phyloP scores from a whole-genome alignment of 2,113 vertebrate species.

The Mobula hypostoma region DNA sequence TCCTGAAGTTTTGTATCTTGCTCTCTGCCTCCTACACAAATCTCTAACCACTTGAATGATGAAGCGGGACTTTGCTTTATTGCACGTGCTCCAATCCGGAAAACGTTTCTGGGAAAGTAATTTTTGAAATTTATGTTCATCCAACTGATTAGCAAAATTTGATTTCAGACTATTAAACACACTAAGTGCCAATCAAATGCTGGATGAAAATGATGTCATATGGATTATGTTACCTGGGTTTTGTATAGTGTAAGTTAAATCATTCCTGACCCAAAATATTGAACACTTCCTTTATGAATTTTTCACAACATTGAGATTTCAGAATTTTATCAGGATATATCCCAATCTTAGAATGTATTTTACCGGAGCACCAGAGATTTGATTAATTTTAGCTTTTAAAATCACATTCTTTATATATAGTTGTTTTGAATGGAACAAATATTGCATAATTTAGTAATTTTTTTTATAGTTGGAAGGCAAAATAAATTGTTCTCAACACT shows the following conservation, averaged over 20 bases:
- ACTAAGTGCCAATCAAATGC: no score
- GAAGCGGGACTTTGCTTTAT: no score
- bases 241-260: not conserved
- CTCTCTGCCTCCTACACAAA: not conserved
- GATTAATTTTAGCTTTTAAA: not conserved
- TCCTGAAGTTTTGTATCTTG: not conserved
- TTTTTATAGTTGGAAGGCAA: not conserved
- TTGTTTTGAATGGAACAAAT: not conserved
- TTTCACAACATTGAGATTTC: not conserved
- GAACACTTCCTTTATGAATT: no score
- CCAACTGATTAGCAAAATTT: not conserved
- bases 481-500: not conserved
- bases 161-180: not conserved
- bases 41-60: not conserved
- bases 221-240: not conserved
- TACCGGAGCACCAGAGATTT: not conserved
- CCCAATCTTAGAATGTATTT: not conserved
- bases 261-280: not conserved
- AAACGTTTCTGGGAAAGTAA: not conserved
- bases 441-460: not conserved
- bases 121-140: not conserved
- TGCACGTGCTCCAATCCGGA: not conserved
- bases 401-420: not conserved
- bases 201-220: not conserved
- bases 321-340: not conserved